Conservation (phyloP, 2,113 vertebrate genomes). For the Malurus melanocephalus region DNA sequence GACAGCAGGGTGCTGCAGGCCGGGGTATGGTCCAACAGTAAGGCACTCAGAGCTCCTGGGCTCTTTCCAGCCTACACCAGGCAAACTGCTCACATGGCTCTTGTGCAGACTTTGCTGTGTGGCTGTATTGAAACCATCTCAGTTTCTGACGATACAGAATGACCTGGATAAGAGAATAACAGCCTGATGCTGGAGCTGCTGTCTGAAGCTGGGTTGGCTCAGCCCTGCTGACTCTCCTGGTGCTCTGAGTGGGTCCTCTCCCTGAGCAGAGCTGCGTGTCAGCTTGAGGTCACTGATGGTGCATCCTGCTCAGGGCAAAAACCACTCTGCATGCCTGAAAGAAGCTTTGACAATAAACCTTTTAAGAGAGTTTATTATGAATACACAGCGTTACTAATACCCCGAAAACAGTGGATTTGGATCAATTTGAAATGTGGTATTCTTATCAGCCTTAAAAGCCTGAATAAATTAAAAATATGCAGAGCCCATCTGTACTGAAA, state of each 20-base stretch:
- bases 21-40: not conserved
- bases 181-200: not conserved
- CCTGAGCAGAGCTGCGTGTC: not conserved
- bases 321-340: conserved; percentile 19
- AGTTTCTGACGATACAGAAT: not conserved
- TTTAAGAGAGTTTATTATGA: conserved; percentile 42
- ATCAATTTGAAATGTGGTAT: not conserved
- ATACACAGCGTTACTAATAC: conserved; percentile 23
- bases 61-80: not conserved
- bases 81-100: not conserved
- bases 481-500: conserved; percentile 39
- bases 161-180: not conserved
- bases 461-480: conserved; percentile 40
- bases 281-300: conserved; percentile 22
- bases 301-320: conserved; percentile 36
- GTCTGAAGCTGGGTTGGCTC: not conserved
- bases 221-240: not conserved
- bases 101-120: not conserved
- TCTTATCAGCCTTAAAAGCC: conserved; percentile 22
- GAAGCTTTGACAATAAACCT: conserved; percentile 43
- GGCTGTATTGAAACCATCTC: not conserved
- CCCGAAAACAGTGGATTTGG: conserved; percentile 25
- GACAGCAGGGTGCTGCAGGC: not conserved
- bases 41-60: not conserved
- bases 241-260: not conserved